phyloP scores from a whole-genome alignment of 2,797 vertebrate genomes.

The Rhynchonycteris naso region DNA sequence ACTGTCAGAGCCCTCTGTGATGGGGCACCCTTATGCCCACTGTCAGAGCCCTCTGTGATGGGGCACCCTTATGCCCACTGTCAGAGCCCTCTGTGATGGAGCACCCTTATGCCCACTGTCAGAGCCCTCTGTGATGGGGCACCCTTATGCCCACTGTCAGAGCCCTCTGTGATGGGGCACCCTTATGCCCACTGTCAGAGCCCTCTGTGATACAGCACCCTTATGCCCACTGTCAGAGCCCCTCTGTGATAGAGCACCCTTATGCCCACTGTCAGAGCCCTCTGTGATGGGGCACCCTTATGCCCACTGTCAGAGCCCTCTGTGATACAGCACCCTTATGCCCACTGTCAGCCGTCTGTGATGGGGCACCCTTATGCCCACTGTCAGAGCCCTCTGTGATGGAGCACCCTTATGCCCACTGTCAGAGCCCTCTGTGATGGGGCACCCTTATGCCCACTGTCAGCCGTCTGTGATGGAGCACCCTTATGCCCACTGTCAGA shows the following conservation, averaged over 20 bases:
- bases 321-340: background rate
- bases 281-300: background rate
- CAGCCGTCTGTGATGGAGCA: background rate
- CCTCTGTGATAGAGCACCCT: background rate
- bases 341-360: background rate
- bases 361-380: background rate
- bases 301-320: background rate
- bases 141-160: background rate
- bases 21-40: background rate
- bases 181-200: background rate
- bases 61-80: background rate
- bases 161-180: background rate
- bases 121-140: background rate
- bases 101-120: background rate
- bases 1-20: fast-evolving
- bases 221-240: background rate
- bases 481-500: background rate
- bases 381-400: fast-evolving
- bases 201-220: background rate
- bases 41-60: fast-evolving
- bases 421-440: fast-evolving
- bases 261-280: background rate
- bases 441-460: background rate
- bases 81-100: fast-evolving
- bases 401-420: background rate